These are phyloP conservation scores for Cepaea nemoralis DNA, from an alignment of 1,140 invertebrate species.

Conservation along the genomic window DNA sequence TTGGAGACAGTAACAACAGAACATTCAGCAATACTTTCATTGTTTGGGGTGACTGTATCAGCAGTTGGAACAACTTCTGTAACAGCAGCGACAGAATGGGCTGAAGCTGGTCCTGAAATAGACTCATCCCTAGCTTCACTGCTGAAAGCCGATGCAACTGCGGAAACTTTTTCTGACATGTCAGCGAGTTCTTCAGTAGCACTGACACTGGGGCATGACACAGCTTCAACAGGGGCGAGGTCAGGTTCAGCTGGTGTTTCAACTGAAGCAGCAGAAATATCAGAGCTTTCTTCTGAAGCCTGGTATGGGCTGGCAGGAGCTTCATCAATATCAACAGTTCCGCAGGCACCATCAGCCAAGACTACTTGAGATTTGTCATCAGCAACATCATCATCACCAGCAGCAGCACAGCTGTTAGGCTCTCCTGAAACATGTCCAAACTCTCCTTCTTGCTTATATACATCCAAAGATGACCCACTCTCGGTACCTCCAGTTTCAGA, in stretches of 20 bases:
- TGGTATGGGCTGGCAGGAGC: not conserved
- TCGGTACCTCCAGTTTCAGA: not conserved
- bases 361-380: not conserved
- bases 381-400: not conserved
- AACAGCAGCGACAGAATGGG: no score
- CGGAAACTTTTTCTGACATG: not conserved
- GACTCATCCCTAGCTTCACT: not conserved
- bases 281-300: not conserved
- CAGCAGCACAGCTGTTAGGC: conserved; percentile 4
- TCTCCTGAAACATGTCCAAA: not conserved
- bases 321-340: not conserved
- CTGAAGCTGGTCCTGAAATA: not conserved
- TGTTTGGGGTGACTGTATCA: not conserved
- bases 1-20: not conserved
- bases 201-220: not conserved
- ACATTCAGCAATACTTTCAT: not conserved
- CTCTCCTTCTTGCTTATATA: not conserved
- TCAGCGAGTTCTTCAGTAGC: not conserved
- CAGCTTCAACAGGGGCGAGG: not conserved
- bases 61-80: not conserved
- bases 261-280: conserved; percentile 5
- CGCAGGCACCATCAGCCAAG: conserved; percentile 17
- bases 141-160: no score
- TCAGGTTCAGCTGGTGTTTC: not conserved
- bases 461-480: not conserved